phyloP scores from a whole-genome alignment of 2,797 vertebrate genomes.

The Poeciliopsis turneri region DNA sequence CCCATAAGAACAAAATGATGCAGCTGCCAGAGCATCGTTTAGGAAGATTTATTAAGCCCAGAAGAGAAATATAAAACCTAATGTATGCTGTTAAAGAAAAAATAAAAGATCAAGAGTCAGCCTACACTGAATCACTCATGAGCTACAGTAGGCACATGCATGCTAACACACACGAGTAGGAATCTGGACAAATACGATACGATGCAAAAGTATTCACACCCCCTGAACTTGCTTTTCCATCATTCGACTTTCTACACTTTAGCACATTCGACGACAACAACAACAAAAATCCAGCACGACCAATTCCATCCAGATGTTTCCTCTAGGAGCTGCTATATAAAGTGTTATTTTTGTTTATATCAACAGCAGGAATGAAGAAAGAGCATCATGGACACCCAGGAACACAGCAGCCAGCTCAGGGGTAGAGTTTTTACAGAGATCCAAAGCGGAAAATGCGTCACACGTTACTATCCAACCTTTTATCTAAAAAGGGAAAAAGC shows the following conservation, averaged over 20 bases:
- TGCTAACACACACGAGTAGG: background rate
- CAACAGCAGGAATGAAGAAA: background rate
- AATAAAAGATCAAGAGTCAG: background rate
- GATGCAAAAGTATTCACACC: background rate
- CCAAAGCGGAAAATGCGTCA: too few relatives aligned
- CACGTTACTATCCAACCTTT: background rate
- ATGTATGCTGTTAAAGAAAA: background rate
- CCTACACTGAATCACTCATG: background rate
- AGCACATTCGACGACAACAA: background rate
- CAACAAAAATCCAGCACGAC: background rate
- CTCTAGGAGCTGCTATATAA: background rate
- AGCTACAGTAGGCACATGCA: background rate
- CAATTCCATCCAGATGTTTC: background rate
- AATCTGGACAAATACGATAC: background rate
- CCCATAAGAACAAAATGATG: background rate
- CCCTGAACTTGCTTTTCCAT: background rate
- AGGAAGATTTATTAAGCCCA: conserved; percentile 7
- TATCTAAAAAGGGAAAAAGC: background rate
- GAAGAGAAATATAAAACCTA: conserved; percentile 5
- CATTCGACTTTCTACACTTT: background rate
- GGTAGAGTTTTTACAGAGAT: background rate
- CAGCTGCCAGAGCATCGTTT: conserved; percentile 11
- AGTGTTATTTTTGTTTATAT: background rate
- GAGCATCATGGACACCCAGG: background rate
- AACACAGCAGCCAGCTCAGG: background rate